Evolutionary conservation across 35 echinoderm and acorn worm species (phyloP).

Genomic region (Holothuria glaberrima): DNA sequence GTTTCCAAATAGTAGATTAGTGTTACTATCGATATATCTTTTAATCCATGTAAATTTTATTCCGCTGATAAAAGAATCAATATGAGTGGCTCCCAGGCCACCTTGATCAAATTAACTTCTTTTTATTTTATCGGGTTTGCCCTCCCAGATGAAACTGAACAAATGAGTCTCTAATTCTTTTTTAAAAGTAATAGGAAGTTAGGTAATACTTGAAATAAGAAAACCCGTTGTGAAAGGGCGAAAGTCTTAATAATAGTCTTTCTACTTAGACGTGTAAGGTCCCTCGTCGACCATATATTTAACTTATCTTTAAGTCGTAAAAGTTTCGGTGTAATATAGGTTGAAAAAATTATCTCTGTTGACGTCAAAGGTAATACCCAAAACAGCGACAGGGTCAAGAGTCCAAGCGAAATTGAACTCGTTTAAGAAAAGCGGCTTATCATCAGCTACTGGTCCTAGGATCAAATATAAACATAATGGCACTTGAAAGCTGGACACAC

Average conservation of each 20-base stretch:
- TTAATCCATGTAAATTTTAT: neutral
- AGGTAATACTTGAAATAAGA: constrained; percentile 25
- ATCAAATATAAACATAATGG: no score
- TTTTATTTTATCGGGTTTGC: neutral
- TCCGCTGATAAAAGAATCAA: neutral
- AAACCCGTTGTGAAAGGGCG: neutral
- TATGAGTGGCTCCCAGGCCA: neutral
- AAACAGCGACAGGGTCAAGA: no score
- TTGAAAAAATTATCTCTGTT: neutral
- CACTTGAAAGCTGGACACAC: no score
- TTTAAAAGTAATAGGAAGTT: neutral
- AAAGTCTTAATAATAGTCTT: no score
- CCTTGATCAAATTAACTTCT: neutral
- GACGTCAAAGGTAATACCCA: no score
- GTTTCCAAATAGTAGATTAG: no score
- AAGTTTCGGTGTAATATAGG: neutral
- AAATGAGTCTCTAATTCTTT: neutral
- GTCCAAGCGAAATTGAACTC: no score
- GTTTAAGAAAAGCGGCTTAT: neutral
- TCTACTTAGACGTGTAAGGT: neutral
- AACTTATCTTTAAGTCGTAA: no score
- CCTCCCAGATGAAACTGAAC: neutral
- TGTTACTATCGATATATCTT: no score
- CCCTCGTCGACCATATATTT: neutral
- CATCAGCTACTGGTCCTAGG: neutral